These are phyloP conservation scores for Thereva unica DNA, from an alignment of 2,888 invertebrate species.

Conservation along the genomic window DNA sequence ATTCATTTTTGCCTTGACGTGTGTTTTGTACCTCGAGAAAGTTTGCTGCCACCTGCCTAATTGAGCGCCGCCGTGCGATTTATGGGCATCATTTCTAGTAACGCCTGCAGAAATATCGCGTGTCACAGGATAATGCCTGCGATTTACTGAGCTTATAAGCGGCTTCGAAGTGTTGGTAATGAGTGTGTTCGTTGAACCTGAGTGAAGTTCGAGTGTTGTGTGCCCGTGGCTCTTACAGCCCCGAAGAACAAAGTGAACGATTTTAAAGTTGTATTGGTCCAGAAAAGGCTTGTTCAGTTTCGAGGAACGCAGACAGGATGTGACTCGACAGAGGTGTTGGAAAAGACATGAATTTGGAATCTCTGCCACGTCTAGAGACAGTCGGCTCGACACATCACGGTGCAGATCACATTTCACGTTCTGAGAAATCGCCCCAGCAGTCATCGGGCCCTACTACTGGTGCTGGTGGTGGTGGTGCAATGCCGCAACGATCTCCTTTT, in stretches of 20 bases:
- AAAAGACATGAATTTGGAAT: constrained; percentile 43
- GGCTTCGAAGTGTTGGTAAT: too few species aligned
- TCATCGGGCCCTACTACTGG: background rate
- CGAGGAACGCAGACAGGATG: too few species aligned
- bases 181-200: too few species aligned
- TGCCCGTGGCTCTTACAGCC: too few species aligned
- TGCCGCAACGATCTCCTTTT: constrained; percentile 59
- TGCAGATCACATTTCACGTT: constrained; percentile 12
- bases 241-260: too few species aligned
- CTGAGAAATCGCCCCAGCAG: constrained; percentile 4
- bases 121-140: too few species aligned
- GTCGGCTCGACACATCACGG: constrained; percentile 21
- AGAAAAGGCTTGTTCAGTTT: too few species aligned
- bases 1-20: constrained; percentile 6
- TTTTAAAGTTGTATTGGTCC: too few species aligned
- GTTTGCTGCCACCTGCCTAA: constrained; percentile 25
- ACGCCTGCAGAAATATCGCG: background rate
- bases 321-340: background rate
- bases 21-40: too few species aligned
- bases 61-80: constrained; percentile 24
- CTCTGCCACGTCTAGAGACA: constrained; percentile 41
- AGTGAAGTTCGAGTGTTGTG: too few species aligned
- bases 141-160: too few species aligned
- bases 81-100: constrained; percentile 10
- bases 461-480: constrained; percentile 42